A percentile compares a stretch with the other conserved stretches of the same genome.
Conservation (phyloP, 2,888 invertebrate genomes). For the Synanthedon myopaeformis region DNA sequence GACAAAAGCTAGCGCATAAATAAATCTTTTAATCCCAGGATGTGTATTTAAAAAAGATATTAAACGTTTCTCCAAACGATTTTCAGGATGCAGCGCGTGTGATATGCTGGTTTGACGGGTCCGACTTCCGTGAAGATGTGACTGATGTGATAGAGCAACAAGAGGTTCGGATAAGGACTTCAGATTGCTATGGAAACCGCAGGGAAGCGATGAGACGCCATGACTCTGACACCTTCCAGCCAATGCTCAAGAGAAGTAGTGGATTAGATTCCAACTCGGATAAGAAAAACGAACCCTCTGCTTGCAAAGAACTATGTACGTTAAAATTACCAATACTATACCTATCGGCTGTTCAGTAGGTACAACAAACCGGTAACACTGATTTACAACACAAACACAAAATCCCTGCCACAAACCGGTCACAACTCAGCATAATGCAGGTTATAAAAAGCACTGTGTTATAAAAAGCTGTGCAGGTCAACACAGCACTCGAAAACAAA, state of each 20-base stretch:
- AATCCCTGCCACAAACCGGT: too few species aligned
- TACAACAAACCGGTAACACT: background rate
- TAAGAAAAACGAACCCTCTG: constrained; percentile 38
- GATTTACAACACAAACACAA: background rate
- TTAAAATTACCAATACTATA: constrained; percentile 4
- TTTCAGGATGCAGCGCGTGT: constrained; percentile 57
- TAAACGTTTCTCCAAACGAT: too few species aligned
- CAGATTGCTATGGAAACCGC: constrained; percentile 37
- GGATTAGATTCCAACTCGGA: constrained; percentile 49
- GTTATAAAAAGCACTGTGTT: too few species aligned
- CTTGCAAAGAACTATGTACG: constrained; percentile 51
- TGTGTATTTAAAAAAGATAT: too few species aligned
- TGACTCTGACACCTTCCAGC: constrained; percentile 55
- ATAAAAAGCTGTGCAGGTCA: too few species aligned
- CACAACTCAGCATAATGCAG: too few species aligned
- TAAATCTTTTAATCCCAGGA: too few species aligned
- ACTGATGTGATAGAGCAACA: constrained; percentile 63
- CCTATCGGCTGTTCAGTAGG: background rate
- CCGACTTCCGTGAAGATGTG: constrained; percentile 56
- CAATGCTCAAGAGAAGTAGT: constrained; percentile 51
- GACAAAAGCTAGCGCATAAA: too few species aligned
- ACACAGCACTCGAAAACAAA: too few species aligned
- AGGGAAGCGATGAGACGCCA: constrained; percentile 35
- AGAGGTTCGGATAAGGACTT: constrained; percentile 54
- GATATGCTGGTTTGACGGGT: constrained; percentile 64